These are phyloP conservation scores for Triops longicaudatus DNA, from an alignment of 1,140 invertebrate species.

Conservation along the genomic window DNA sequence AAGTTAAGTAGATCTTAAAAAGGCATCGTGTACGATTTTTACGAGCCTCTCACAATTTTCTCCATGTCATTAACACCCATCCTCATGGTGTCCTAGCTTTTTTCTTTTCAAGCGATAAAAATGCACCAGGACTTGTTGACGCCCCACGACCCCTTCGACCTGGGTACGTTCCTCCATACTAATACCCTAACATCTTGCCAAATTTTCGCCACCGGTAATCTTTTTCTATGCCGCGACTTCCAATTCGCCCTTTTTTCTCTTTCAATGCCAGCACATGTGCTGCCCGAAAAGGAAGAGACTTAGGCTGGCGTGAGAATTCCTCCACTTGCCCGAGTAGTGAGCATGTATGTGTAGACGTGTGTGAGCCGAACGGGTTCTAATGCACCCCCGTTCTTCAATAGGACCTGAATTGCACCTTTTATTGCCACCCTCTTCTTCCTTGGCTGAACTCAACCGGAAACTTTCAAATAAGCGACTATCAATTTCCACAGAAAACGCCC, in stretches of 20 bases:
- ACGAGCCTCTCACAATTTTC: neutral
- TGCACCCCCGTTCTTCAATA: neutral
- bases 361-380: neutral
- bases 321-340: neutral
- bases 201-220: no score
- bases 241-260: no score
- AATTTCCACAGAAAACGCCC: constrained; percentile 11
- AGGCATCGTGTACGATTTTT: neutral
- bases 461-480: constrained; percentile 8
- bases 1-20: no score
- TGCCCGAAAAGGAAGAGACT: neutral
- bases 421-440: neutral
- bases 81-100: no score
- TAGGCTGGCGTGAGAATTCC: constrained; percentile 1
- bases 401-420: neutral
- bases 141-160: no score
- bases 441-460: neutral
- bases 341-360: neutral
- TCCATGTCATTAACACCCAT: no score
- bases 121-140: no score
- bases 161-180: no score
- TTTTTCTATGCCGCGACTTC: no score
- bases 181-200: no score
- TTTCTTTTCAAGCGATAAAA: no score
- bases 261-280: neutral